Evolutionary conservation across 2,888 invertebrate species (phyloP), one percentile per base, ranked within the genome.

Genomic region (Gisinianus flammeolus): DNA sequence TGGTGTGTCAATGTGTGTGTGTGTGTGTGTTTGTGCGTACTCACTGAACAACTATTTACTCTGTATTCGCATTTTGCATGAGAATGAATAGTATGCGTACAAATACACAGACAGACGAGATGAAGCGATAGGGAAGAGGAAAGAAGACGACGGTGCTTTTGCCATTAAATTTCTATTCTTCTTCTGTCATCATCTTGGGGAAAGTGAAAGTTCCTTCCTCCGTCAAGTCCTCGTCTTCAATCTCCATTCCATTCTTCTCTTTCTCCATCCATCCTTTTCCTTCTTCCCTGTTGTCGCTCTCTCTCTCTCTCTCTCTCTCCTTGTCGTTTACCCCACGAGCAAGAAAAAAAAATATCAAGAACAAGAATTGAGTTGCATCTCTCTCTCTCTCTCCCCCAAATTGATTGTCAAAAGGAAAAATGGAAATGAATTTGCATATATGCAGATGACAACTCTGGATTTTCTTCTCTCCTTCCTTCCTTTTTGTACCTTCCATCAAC

Each of bases 131-230:
- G 54, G n/a, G 19, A 54, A n/a, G 5, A 10, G 16, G 54, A 6
- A 31, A 2, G 31, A 68, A 19, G n/a, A n/a, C 54, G 16, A 5
- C 19, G 54, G 4, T 4, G 19, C 54, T 10, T 10, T 54, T 54
- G 3, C 8, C 6, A 16, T n/a, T 19, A 16, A 4, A 54, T 16
- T 54, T 54, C 54, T 19, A 5, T 54, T 54, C 54, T 54, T n/a
- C 16, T 54, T n/a, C 54, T 54, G 54, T n/a, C 54, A 54, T 54
- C n/a, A 16, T 54, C 54, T 8, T 19, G 44, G 6, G 44, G 6
- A 54, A 54, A 16, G 54, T 54, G 8, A 54, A 54, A 54, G 54
- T 54, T 54, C 54, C 54, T 54, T 54, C 54, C 54, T 54, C 54
- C 54, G 19, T 54, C 54, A 16, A 54, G 54, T n/a, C 54, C n/a